Evolutionary conservation across 1,140 invertebrate species (phyloP), one percentile per base, ranked within the genome.

Genomic region (Tenebrio molitor): DNA sequence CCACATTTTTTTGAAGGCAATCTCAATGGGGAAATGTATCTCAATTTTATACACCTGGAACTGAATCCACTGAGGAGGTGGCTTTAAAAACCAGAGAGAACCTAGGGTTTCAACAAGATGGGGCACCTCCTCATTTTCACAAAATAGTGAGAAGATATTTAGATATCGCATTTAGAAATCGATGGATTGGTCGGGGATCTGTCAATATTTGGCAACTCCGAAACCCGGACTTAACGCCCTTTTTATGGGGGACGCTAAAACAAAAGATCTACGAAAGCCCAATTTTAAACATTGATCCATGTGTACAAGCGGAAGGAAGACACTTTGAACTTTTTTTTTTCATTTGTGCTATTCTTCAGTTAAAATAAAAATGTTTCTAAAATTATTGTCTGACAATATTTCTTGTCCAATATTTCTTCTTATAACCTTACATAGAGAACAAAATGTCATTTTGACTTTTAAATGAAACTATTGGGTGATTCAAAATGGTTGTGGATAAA

Each of bases 211-310:
- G 41, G 41, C 41, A 3, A 12, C 41, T n/a, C 16, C 41, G 41
- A 44, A 14, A 12, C 12, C 41, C 41, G n/a, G 41, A 44, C 16
- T 17, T 44, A 44, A 44, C n/a, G 16, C 41, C 41, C 12, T 44
- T 44, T 44, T 44, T n/a, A n/a, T 44, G 41, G 41, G 41, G 41
- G 16, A 44, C 16, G 6, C n/a, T 44, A n/a, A 44, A 44, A 44
- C 16, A 5, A 44, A 44, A 44, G 41, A n/a, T 44, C 6, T 44
- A 44, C 41, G 41, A 14, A 44, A 44, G 2, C 41, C 12, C 41
- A 44, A 44, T 44, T 44, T 14, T 14, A 12, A 14, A 5, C 6
- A n/a, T 44, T 44, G 16, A 12, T 7, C 6, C 6, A 36, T 36
- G 33, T 36, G 6, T 36, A 36, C n/a, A 6, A 36, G 33, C n/a